These are phyloP conservation scores for Pimephales promelas DNA, from an alignment of 2,113 vertebrate species.

Conservation along the genomic window DNA sequence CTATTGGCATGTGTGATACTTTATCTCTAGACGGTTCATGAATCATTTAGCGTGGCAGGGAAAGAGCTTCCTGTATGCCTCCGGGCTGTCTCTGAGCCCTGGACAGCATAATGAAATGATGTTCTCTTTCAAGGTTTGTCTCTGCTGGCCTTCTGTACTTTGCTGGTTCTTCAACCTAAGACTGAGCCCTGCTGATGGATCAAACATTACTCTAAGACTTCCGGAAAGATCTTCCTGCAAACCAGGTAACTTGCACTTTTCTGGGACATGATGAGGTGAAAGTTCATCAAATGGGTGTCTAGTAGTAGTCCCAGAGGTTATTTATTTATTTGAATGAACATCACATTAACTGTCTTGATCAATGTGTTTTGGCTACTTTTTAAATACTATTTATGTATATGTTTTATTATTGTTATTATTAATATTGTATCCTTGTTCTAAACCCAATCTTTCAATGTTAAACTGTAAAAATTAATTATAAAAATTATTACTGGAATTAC, in stretches of 20 bases:
- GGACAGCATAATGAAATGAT: slow-evolving; percentile 31
- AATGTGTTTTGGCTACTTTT: neutral
- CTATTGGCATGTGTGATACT: slow-evolving; percentile 61
- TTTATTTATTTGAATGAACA: neutral
- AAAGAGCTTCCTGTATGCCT: slow-evolving; percentile 62
- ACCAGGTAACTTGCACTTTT: slow-evolving; percentile 66
- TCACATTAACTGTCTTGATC: neutral
- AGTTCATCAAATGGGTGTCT: neutral
- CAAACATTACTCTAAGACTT: slow-evolving; percentile 46
- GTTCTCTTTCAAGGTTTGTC: neutral
- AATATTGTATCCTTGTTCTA: neutral
- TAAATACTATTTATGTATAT: neutral
- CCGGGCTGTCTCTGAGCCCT: neutral
- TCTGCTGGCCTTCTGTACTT: slow-evolving; percentile 42
- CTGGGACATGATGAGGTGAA: neutral
- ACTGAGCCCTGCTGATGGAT: slow-evolving; percentile 36
- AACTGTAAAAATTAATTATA: neutral
- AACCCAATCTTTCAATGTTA: neutral
- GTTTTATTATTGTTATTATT: neutral
- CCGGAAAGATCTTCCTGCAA: slow-evolving; percentile 55
- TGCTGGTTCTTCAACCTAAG: slow-evolving; percentile 51
- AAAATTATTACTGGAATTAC: neutral
- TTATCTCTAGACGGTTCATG: slow-evolving; percentile 66
- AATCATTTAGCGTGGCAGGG: slow-evolving; percentile 72
- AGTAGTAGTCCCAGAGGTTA: neutral